Base-by-base conservation (phyloP, 2,888 invertebrate species). In the Mongoloraphidia duomilia region DNA sequence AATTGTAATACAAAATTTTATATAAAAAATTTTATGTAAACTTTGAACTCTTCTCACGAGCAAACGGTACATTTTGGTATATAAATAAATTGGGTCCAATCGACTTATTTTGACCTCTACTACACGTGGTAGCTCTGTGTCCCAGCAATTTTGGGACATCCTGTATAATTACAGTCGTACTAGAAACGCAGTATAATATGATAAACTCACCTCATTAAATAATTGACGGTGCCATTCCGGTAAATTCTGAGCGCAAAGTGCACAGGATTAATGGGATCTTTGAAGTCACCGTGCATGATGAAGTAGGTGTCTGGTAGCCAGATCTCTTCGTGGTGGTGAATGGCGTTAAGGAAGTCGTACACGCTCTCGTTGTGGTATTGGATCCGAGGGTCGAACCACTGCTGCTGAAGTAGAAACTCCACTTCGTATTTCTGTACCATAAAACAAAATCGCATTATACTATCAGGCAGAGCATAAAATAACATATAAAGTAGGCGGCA, bases 251-350 rank as follows among this genome's bases (percentile, higher is more conserved):
- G 79, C 58, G 92, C 89, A 64, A 93, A 91, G 75, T 92, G 90
- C 73, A 90, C 85, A 59, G 91, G 91, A 69, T 89, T 88, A 66
- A 91, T 82, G 56, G 90, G 90, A 69, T 90, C 88, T 77, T 92
- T 91, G 72, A 92, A 93, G 72, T 93, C 92, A 55, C 93, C 93
- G 71, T 93, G 92, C 86, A 92, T 92, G 68, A 92, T 91, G 73
- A 93, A 93, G 69, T 92, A 92, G 50, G 91, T 92, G 73, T 93
- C 93, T 54, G 93, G 92, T 61, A 91, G 76, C 92, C 91, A 92
- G 65, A 92, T 85, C 64, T 88, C 82, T 65, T 87, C 83, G 75
- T 90, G 85, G 68, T 93, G 92, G 68, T 91, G 91, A 63, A 93
- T 85, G 56, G 90, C 93, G 72, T 93, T 93, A 61, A 93, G 75